These are phyloP conservation scores for Phylloscopus whistleri DNA, from an alignment of 2,113 vertebrate species.

Conservation along the genomic window DNA sequence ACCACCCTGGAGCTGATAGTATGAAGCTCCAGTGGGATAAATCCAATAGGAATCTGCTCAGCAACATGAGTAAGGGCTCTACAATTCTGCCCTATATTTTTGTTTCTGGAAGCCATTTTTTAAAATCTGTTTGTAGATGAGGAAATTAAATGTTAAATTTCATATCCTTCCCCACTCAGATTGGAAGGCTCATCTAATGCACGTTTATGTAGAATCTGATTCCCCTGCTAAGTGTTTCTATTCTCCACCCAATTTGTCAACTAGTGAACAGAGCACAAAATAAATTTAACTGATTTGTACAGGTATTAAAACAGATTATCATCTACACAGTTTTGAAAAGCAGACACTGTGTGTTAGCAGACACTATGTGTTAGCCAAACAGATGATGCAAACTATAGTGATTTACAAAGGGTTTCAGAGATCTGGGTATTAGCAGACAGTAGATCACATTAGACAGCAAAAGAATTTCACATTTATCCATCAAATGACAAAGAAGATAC, in stretches of 20 bases:
- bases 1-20: neutral
- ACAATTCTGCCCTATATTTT: neutral
- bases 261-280: constrained; percentile 18
- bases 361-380: neutral
- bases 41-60: neutral
- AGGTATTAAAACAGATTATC: constrained; percentile 41
- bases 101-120: neutral
- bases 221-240: neutral
- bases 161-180: neutral
- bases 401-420: constrained; percentile 32
- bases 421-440: neutral
- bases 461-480: constrained; percentile 4
- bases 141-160: neutral
- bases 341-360: neutral
- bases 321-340: constrained; percentile 20
- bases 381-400: constrained; percentile 22
- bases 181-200: neutral
- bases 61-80: neutral
- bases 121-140: neutral
- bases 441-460: neutral
- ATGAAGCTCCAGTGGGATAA: neutral
- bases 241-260: constrained; percentile 20
- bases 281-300: constrained; percentile 43
- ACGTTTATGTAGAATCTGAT: neutral
- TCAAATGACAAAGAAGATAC: neutral